Base-by-base conservation (phyloP, 2,113 vertebrate genomes). In the Pongo pygmaeus region DNA sequence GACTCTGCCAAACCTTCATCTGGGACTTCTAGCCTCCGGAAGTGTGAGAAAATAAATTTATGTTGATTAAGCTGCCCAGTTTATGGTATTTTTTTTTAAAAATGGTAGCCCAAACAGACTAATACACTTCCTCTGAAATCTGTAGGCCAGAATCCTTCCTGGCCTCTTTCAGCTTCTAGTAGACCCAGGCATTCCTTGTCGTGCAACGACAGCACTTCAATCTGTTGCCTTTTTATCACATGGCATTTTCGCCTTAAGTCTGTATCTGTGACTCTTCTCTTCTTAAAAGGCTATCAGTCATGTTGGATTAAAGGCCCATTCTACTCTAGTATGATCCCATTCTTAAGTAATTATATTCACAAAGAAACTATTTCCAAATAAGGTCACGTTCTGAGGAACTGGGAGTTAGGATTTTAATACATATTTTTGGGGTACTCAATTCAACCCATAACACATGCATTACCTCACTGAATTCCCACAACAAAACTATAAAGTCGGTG, bases 201-300 rank as follows among this genome's bases (percentile, higher is more conserved):
- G 20, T 1, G 25, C 11, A 91, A 35, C 23, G 6, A 27, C 1
- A 6, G 1, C 23, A 18, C 35, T n/a, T 25, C 13, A n/a, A 0
- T 32, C 70, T 83, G 46, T 10, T 11, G 20, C 59, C 85, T 64
- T 22, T 25, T 18, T n/a, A 27, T 61, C 48, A 32, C 32, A 13
- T 17, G 55, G 20, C 18, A 22, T 23, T 20, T 50, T 46, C 46
- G 6, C 10, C 20, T 14, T 6, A 5, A 17, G 25, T n/a, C 8
- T 77, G 46, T 81, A 61, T 43, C 25, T 7, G 25, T 17, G 5
- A 52, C 57, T 67, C 30, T 38, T 35, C 22, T 75, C 14, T 69
- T 77, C 32, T 74, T 14, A 40, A 3, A 27, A 74, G 38, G 23
- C 20, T 2, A n/a, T 20, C 14, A 30, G 48, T 69, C 55, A 4